Percentiles rank a stretch among this genome's conserved stretches.
Evolutionary conservation across 2,888 invertebrate species (phyloP).

Genomic region (Drosophila buzzatii): DNA sequence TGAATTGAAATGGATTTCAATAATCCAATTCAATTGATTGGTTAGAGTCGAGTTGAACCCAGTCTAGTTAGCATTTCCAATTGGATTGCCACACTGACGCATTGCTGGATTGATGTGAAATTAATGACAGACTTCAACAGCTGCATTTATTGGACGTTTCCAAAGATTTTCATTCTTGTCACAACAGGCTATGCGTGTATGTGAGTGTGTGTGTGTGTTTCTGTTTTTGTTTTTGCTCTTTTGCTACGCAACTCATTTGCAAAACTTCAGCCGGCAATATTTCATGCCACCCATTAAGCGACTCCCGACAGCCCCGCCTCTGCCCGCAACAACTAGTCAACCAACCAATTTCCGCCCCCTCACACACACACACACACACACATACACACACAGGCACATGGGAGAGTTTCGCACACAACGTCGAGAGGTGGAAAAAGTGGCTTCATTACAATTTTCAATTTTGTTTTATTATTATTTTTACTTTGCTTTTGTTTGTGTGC

Average conservation of each 20-base stretch:
- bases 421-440: conserved; percentile 62
- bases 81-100: conserved; percentile 13
- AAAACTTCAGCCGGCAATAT: conserved; percentile 78
- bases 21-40: conserved; percentile 53
- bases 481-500: conserved; percentile 29
- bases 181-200: conserved; percentile 25
- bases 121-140: conserved; percentile 59
- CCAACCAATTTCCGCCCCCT: conserved; percentile 74
- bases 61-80: conserved; percentile 12
- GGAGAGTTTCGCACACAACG: conserved; percentile 35
- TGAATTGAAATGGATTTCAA: conserved; percentile 33
- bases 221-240: conserved; percentile 66
- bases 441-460: conserved; percentile 83
- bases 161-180: conserved; percentile 41
- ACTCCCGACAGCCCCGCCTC: conserved; percentile 10
- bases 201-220: conserved; percentile 20
- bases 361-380: conserved; percentile 41
- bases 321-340: conserved; percentile 21
- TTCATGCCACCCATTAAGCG: conserved; percentile 74
- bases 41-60: conserved; percentile 29
- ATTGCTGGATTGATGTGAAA: conserved; percentile 55
- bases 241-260: conserved; percentile 74
- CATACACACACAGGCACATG: conserved; percentile 24
- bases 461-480: conserved; percentile 79
- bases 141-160: conserved; percentile 30